Evolutionary conservation across 2,113 vertebrate genomes (phyloP).

Genomic region (Cairina moschata): DNA sequence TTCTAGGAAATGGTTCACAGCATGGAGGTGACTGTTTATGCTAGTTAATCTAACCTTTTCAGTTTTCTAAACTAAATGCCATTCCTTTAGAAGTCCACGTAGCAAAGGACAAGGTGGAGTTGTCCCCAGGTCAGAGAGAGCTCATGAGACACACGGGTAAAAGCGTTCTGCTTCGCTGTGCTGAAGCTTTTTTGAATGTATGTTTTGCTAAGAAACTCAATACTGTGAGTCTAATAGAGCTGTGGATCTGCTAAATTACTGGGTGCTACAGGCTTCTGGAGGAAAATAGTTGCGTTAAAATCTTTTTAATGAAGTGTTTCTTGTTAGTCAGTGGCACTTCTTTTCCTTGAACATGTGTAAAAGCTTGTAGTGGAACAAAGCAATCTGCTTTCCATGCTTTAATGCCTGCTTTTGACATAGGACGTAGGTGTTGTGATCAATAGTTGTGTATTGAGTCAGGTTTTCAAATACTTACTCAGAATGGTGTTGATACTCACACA

Average conservation of each 20-base stretch:
- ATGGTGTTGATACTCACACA: rapidly evolving
- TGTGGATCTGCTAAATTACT: not conserved
- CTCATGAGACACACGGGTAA: not conserved
- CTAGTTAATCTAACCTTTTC: not conserved
- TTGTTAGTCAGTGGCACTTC: not conserved
- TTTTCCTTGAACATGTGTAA: not conserved
- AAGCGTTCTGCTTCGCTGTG: not conserved
- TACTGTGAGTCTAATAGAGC: not conserved
- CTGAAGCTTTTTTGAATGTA: not conserved
- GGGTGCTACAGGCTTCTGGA: not conserved
- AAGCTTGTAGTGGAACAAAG: not conserved
- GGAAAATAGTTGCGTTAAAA: not conserved
- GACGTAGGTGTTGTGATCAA: not conserved
- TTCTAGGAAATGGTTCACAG: not conserved
- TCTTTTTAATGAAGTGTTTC: not conserved
- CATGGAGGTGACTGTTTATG: not conserved
- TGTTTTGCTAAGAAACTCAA: not conserved
- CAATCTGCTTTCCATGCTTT: not conserved
- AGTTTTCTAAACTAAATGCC: not conserved
- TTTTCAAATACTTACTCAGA: not conserved
- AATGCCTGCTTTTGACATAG: not conserved
- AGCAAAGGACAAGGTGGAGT: not conserved
- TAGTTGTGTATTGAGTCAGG: not conserved
- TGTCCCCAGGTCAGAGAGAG: no score
- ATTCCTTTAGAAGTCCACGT: not conserved